Base-by-base conservation (phyloP, 2,888 invertebrate species). In the Nycteola revayana region DNA sequence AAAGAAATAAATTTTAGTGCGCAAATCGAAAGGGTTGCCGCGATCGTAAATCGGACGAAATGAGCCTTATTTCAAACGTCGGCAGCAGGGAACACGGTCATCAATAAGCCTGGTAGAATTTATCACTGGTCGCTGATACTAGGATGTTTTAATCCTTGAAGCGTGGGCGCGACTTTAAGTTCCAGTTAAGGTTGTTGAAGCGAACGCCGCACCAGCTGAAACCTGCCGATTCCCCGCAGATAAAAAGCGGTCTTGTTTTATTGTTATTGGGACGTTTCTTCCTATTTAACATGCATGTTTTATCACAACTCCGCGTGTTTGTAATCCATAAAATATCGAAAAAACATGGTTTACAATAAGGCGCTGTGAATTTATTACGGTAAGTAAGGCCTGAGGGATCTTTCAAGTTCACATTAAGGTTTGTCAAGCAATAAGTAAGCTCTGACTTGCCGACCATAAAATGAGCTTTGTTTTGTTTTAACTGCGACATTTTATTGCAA, bases 81-180 rank as follows among this genome's bases (percentile, higher is more conserved):
- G 51, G 50, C 52, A 45, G 49, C 37, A 42, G 58, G 42, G 54
- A 62, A 62, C 60, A 59, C 31, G 61, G 55, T 44, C 45, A 62
- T 62, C 60, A 61, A 66, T 69, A 68, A 60, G 39, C 25, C 26
- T 37, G 33, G 30, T 26, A 34, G 48, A 62, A 66, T 70, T 63
- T 71, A 71, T 70, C 51, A 52, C 48, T 55, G 36, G 33, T 40
- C 50, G 24, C 50, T 41, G 49, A 42, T 45, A 47, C 59, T 60
- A 51, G 55, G 61, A 70, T 49, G 65, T 49, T 66, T 60, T 66
- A 66, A 60, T 63, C 59, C 59, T 55, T 49, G 51, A 34, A 39
- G 55, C 55, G 59, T 58, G 56, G 56, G 59, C 46, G 21, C 3
- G 21, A n/a, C 21, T 21, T 21, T n/a, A 21, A 21, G 10, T 11